Evolutionary conservation across 2,113 vertebrate genomes (phyloP), one percentile per base, ranked within the genome.

Genomic region (Gavia stellata): DNA sequence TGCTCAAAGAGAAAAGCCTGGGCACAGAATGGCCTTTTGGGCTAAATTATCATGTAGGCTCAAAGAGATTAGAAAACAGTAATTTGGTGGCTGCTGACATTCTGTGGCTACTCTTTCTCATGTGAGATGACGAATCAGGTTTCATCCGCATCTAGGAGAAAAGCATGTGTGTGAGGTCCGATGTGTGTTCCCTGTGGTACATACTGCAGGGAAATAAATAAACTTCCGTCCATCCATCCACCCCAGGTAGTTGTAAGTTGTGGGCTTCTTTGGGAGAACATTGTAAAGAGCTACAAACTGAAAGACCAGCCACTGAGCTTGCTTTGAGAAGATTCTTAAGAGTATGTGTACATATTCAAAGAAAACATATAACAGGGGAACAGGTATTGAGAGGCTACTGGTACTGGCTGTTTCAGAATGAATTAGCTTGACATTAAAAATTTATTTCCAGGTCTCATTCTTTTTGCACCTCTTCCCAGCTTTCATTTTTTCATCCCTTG

Each of bases 161-260:
- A 26, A 25, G 33, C 3, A 0, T 17, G 15, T 29, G 19, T 40
- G n/a, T 21, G 71, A 52, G 65, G n/a, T 47, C 18, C 2, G 5
- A 42, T 23, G 47, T 15, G 19, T 28, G n/a, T 55, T 34, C 53
- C 31, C 45, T 28, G 38, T 58, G 65, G 50, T 45, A 19, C 65
- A 6, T 14, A 0, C 3, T 66, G 59, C 52, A 61, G 52, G 47
- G 45, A 55, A 59, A 47, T 17, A 47, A 74, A 34, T 19, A 33
- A 80, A 44, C 67, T 50, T 49, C 6, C 2, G 5, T 56, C 62
- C 10, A 2, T 33, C 42, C 19, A 8, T 81, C 42, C 19, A 8
- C 75, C 42, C 29, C n/a, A 49, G 17, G 31, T 7, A 36, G 47
- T 3, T 77, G 10, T n/a, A 55, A n/a, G 31, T 23, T 55, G 12